Evolutionary conservation across 2,113 vertebrate genomes (phyloP), one percentile per base, ranked within the genome.

Genomic region (Paratilapia polleni): DNA sequence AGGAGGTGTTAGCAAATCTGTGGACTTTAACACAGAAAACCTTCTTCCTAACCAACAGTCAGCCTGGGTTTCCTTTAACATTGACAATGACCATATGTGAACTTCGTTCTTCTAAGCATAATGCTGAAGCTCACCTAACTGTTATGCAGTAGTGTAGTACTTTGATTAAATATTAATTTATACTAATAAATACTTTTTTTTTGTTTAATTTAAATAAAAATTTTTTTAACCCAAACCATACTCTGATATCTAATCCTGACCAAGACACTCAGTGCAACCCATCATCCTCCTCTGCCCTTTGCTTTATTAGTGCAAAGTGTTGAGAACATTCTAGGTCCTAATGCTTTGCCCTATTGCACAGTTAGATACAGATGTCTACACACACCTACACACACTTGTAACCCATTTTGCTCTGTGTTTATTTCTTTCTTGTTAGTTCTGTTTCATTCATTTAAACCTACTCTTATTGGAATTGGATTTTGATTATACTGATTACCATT

Each of bases 401-500:
- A 76, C 47, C 38, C 43, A 61, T 19, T 52, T 84, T 61, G 22
- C 26, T 20, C 1, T 82, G 34, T 47, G 24, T 20, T 75, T 52
- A 20, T 13, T 36, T 47, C 6, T 43, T 47, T 70, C 14, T 58
- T 59, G 26, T 64, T 60, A 66, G 59, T 74, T 26, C 14, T 61
- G 10, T 73, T 73, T 13, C 19, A 70, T 19, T 81, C 15, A 60
- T 36, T 80, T 43, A 36, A 76, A 38, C 36, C 38, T 43, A 43
- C 24, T 82, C 61, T 28, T 5, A 58, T 61, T 81, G 78, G 24
- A 52, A 63, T 73, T 59, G 20, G 41, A 77, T 57, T 66, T 28
- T 62, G 49, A 60, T 77, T 77, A 47, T 56, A 68, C 63, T 77
- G 57, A 83, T 76, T 57, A 41, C 63, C 4, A 43, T 52, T 78